Conservation (phyloP, 2,888 invertebrate species). For the Branchinecta sandiegonensis region DNA sequence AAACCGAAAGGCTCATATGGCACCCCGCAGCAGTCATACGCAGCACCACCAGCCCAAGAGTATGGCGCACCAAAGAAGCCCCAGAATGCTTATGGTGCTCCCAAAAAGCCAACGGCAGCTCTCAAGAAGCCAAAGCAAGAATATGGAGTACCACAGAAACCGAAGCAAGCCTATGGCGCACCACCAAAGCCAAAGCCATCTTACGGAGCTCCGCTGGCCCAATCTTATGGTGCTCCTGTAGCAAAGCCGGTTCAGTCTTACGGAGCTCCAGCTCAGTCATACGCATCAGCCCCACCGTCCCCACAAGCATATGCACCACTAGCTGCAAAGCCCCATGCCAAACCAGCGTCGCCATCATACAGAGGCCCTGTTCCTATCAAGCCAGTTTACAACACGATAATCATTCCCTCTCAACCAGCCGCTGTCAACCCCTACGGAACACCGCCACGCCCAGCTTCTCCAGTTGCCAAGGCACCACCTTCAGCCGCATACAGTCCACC, state of each 20-base stretch:
- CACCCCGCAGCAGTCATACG: too few species aligned
- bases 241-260: not conserved
- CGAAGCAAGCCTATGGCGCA: not conserved
- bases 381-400: not conserved
- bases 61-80: too few species aligned
- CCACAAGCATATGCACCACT: not conserved
- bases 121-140: not conserved
- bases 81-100: too few species aligned
- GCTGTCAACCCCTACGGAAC: not conserved
- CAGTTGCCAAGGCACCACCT: not conserved
- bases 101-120: too few species aligned
- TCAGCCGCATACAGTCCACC: not conserved
- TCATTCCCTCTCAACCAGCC: not conserved
- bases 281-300: not conserved
- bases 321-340: not conserved
- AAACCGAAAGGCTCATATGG: too few species aligned
- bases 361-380: not conserved
- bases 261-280: not conserved
- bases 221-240: not conserved
- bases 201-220: not conserved
- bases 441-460: not conserved
- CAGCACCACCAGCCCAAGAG: too few species aligned
- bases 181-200: not conserved
- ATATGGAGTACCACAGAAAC: not conserved
- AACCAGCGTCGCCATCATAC: not conserved